phyloP scores from a whole-genome alignment of 2,113 vertebrate genomes.

The Phalacrocorax pelagicus region DNA sequence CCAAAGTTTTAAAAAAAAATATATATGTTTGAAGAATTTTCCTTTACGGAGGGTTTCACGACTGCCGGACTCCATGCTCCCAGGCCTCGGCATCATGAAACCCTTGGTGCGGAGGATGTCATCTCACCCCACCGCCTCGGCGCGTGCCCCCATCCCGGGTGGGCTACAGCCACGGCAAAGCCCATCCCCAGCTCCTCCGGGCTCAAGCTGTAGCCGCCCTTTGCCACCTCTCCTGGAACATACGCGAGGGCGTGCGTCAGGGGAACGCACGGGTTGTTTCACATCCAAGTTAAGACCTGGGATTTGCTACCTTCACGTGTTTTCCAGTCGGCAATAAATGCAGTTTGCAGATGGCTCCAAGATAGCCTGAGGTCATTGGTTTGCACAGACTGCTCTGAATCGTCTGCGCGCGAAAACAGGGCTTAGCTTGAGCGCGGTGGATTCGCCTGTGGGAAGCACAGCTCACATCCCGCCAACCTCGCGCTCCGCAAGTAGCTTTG shows the following conservation, averaged over 20 bases:
- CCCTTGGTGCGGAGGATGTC: not conserved
- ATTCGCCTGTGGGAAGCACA: not conserved
- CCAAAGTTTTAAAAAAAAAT: not conserved
- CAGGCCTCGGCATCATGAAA: not conserved
- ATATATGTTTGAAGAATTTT: not conserved
- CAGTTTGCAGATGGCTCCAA: not conserved
- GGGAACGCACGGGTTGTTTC: not conserved
- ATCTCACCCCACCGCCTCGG: not conserved
- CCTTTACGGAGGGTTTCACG: not conserved
- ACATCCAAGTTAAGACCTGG: not conserved
- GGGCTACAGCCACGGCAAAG: not conserved
- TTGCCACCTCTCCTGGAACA: not conserved
- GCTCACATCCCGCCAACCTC: not conserved
- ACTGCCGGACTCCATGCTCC: not conserved
- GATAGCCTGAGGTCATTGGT: not conserved
- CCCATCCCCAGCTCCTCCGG: not conserved
- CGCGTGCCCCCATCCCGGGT: not conserved
- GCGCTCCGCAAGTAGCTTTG: fast-evolving
- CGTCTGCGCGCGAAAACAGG: fast-evolving
- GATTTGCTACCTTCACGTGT: not conserved
- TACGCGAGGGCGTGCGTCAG: fast-evolving
- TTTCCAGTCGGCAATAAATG: not conserved
- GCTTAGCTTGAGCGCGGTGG: not conserved
- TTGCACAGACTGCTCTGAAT: not conserved
- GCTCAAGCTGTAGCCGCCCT: no score